phyloP scores from a whole-genome alignment of 2,888 invertebrate species.

The Leptopilina drosophilae region DNA sequence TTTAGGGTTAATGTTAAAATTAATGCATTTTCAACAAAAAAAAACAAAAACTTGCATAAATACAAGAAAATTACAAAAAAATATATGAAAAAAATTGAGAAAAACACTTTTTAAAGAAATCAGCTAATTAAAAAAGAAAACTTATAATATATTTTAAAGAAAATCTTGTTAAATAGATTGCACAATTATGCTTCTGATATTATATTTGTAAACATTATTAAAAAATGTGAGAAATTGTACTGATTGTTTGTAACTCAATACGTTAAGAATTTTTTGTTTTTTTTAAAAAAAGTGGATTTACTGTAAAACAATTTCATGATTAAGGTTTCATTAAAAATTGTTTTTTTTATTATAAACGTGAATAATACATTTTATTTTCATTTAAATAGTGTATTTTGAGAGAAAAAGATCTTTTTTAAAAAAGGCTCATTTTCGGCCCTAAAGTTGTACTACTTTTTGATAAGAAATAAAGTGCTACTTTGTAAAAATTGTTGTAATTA shows the following conservation, averaged over 20 bases:
- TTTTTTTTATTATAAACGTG: too few species aligned
- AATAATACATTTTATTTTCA: not conserved
- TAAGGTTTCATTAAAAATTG: too few species aligned
- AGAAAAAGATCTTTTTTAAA: slow-evolving; percentile 4
- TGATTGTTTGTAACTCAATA: too few species aligned
- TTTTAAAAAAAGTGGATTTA: too few species aligned
- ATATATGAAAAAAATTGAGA: not conserved
- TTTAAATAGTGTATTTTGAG: slow-evolving; percentile 29
- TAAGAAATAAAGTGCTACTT: slow-evolving; percentile 75
- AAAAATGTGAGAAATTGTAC: too few species aligned
- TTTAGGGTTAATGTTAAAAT: not conserved
- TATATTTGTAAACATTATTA: too few species aligned
- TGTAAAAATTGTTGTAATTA: slow-evolving; percentile 63
- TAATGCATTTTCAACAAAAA: not conserved
- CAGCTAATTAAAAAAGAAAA: slow-evolving; percentile 9
- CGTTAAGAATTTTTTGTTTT: too few species aligned
- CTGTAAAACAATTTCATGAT: too few species aligned
- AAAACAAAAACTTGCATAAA: not conserved
- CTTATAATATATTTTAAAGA: slow-evolving; percentile 24
- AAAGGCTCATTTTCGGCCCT: slow-evolving; percentile 57
- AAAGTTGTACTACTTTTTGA: slow-evolving; percentile 75
- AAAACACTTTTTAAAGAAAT: not conserved
- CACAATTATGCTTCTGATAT: too few species aligned
- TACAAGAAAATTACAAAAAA: not conserved
- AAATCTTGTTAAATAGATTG: slow-evolving; percentile 14